Percentiles rank a stretch among this genome's conserved stretches.
Conservation (phyloP, 2,797 vertebrate species). For the Myotis planiceps region DNA sequence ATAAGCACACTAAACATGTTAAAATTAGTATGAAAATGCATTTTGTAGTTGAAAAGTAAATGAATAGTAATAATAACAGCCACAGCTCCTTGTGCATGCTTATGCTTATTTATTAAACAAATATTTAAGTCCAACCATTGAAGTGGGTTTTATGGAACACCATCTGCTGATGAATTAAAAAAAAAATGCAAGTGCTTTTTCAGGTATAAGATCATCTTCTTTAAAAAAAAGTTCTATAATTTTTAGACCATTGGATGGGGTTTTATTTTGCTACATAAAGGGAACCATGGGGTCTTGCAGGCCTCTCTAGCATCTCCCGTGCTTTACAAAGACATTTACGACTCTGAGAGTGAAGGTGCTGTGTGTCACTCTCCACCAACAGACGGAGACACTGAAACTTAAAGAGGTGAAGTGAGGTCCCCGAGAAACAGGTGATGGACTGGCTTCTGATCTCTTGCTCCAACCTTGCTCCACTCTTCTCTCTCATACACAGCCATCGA, state of each 20-base stretch:
- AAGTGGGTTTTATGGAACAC: neutral
- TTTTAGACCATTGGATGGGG: neutral
- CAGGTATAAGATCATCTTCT: neutral
- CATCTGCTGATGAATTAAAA: neutral
- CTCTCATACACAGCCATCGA: neutral
- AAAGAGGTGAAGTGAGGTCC: neutral
- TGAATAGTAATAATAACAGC: neutral
- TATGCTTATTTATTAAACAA: neutral
- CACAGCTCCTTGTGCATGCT: no score
- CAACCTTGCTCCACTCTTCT: neutral
- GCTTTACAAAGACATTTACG: neutral
- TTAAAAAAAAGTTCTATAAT: neutral
- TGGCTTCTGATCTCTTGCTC: neutral
- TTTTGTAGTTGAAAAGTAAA: neutral
- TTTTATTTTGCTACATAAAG: neutral
- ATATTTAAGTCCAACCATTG: neutral
- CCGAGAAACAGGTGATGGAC: neutral
- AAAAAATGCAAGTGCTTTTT: neutral
- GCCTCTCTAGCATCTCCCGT: neutral
- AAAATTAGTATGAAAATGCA: neutral
- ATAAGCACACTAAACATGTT: neutral
- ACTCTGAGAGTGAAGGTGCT: neutral
- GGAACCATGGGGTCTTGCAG: neutral
- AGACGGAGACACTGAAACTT: slow-evolving; percentile 32
- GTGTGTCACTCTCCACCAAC: neutral